phyloP scores from a whole-genome alignment of 2,888 invertebrate genomes.

The Anoncus sp. region DNA sequence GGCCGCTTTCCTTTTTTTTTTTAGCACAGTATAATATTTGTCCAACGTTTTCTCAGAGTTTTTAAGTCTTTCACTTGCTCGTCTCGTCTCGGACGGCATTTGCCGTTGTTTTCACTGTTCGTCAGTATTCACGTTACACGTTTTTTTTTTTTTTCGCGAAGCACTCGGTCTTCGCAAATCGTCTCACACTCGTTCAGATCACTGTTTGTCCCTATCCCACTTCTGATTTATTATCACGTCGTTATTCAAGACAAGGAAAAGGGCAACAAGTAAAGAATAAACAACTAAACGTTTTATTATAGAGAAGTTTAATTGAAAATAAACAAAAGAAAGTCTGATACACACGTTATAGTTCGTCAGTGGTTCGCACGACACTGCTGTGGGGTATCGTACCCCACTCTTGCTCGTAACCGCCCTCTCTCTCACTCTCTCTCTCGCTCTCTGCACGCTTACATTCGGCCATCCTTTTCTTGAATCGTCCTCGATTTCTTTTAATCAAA shows the following conservation, averaged over 20 bases:
- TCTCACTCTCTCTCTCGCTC: no score
- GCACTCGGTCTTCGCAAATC: slow-evolving; percentile 19
- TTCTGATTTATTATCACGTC: slow-evolving; percentile 25
- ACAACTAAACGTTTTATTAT: no score
- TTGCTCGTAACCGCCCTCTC: no score
- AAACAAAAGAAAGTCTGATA: no score
- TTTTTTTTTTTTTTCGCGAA: slow-evolving; percentile 3
- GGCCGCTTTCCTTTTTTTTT: slow-evolving; percentile 20
- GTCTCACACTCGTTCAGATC: background rate
- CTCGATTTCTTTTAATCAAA: background rate
- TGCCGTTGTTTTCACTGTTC: slow-evolving; percentile 22
- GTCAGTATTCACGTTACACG: slow-evolving; percentile 1
- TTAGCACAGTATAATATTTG: slow-evolving; percentile 29
- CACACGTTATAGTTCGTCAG: no score
- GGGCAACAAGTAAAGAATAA: no score
- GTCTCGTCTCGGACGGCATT: slow-evolving; percentile 29
- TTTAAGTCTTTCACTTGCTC: slow-evolving; percentile 21
- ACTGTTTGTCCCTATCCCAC: slow-evolving; percentile 16
- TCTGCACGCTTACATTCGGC: background rate
- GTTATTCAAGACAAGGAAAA: no score
- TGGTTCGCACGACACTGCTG: no score
- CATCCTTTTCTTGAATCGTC: background rate
- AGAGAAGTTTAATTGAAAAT: no score
- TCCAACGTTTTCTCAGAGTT: slow-evolving; percentile 18
- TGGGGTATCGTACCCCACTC: no score